These are phyloP conservation scores for Seriola rivoliana DNA, from an alignment of 2,113 vertebrate genomes.

Conservation along the genomic window DNA sequence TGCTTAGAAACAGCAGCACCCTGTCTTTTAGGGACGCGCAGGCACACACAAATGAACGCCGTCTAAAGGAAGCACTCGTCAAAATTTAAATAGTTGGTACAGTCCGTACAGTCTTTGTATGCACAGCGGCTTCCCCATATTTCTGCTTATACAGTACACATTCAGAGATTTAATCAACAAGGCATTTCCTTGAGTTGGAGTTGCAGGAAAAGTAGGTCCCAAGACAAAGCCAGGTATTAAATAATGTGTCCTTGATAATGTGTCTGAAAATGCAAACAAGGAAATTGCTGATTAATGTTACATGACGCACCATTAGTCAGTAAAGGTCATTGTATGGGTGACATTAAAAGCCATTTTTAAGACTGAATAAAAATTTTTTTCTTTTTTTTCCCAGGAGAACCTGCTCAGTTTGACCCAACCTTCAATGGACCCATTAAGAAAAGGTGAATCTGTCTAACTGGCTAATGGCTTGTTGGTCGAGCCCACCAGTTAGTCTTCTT, in stretches of 20 bases:
- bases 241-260: constrained; percentile 8
- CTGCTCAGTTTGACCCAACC: constrained; percentile 83
- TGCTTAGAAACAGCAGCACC: background rate
- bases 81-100: background rate
- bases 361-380: background rate
- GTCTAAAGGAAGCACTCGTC: background rate
- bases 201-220: background rate
- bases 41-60: background rate
- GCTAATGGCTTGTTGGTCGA: background rate
- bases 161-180: background rate
- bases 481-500: background rate
- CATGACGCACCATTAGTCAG: background rate
- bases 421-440: constrained; percentile 90
- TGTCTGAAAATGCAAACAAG: constrained; percentile 15
- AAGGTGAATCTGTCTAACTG: constrained; percentile 78
- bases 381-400: constrained; percentile 81
- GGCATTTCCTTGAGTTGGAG: background rate
- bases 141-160: background rate
- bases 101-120: background rate
- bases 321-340: background rate
- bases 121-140: too few species aligned
- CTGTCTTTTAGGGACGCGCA: background rate
- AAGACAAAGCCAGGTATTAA: background rate
- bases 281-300: constrained; percentile 3
- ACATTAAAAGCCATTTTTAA: background rate